Conservation (phyloP, 2,113 vertebrate genomes). For the Campylomormyrus numenius region DNA sequence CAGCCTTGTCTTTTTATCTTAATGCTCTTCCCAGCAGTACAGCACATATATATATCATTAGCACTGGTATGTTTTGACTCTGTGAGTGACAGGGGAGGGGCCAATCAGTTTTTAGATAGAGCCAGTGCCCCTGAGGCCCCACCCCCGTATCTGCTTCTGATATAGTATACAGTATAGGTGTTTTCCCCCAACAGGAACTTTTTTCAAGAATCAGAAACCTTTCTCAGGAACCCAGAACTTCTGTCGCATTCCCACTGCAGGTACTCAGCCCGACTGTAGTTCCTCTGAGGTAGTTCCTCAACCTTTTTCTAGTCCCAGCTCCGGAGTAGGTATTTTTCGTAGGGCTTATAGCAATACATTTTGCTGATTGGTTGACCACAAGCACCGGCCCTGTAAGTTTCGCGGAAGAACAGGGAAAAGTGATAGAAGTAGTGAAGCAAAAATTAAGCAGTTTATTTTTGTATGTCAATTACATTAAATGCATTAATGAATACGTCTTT, state of each 20-base stretch:
- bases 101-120: neutral
- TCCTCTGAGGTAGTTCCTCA: neutral
- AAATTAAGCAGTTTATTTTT: neutral
- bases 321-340: neutral
- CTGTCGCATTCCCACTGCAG: neutral
- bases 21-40: neutral
- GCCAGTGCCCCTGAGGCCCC: neutral
- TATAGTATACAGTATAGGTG: neutral
- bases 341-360: neutral
- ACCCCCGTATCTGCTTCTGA: neutral
- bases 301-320: neutral
- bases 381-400: neutral
- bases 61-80: neutral
- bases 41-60: neutral
- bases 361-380: neutral
- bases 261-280: neutral
- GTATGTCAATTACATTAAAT: neutral
- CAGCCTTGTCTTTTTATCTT: neutral
- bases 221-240: neutral
- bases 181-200: neutral
- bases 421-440: neutral
- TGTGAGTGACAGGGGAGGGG: neutral
- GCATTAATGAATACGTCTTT: neutral
- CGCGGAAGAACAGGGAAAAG: neutral
- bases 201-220: neutral